phyloP scores from a whole-genome alignment of 1,140 invertebrate species.

The Ostrea edulis region DNA sequence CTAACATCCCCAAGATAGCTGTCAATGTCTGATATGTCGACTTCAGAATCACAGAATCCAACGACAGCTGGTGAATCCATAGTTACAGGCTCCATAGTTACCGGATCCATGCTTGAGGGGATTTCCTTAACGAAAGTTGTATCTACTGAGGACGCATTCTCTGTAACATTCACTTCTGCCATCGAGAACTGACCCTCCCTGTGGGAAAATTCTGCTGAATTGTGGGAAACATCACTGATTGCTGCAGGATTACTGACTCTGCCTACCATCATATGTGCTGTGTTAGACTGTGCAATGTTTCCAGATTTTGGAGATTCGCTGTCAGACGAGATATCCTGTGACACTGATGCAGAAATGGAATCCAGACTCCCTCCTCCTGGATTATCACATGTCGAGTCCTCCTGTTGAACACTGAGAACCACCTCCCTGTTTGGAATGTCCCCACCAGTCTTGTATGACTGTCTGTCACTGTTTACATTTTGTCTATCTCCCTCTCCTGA shows the following conservation, averaged over 20 bases:
- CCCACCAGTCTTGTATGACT: not conserved
- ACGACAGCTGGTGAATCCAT: not conserved
- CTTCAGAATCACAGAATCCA: constrained; percentile 40
- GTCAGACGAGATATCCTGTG: not conserved
- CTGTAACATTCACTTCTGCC: not conserved
- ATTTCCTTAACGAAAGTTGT: not conserved
- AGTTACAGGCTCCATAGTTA: not conserved
- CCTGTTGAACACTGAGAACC: not conserved
- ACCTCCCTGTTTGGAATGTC: not conserved
- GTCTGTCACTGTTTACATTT: not conserved
- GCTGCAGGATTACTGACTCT: not conserved
- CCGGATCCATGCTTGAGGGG: not conserved
- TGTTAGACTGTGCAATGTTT: not conserved
- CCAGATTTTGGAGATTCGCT: not conserved
- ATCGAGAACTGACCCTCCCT: not conserved
- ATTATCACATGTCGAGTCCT: not conserved
- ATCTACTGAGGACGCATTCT: not conserved
- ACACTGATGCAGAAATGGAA: not conserved
- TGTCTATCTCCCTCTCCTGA: not conserved
- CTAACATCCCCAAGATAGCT: constrained; percentile 32
- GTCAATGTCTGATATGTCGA: constrained; percentile 45
- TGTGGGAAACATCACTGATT: not conserved
- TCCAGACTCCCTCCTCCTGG: not conserved
- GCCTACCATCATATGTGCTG: not conserved
- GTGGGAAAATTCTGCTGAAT: not conserved